These are phyloP conservation scores for Epinotia bilunana DNA, from an alignment of 2,888 invertebrate genomes.

Conservation along the genomic window DNA sequence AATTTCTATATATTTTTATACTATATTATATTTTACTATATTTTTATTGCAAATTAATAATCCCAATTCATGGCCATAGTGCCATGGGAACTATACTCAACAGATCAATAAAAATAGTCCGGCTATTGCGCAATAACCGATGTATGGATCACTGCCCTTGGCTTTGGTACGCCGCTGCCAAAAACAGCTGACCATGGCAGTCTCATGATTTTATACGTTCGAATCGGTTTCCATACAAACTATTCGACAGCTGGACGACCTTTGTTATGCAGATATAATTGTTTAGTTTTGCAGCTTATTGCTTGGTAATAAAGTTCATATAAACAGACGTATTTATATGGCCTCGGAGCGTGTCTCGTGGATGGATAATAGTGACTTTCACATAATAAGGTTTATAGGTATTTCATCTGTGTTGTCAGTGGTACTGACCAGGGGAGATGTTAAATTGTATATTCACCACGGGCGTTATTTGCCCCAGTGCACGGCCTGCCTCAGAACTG, in stretches of 20 bases:
- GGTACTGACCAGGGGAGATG: no score
- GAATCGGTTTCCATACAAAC: slow-evolving; percentile 18
- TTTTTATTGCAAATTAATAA: neutral
- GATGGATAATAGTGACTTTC: no score
- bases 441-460: no score
- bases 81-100: neutral
- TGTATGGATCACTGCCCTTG: slow-evolving; percentile 27
- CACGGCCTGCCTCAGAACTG: no score
- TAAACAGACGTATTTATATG: no score
- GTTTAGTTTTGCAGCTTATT: neutral
- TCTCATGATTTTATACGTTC: slow-evolving; percentile 16
- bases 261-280: neutral
- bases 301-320: neutral
- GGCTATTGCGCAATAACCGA: slow-evolving; percentile 20
- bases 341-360: no score
- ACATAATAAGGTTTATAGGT: no score
- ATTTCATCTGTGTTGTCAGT: no score
- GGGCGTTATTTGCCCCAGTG: no score
- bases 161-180: slow-evolving; percentile 34
- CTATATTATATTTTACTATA: no score
- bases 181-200: slow-evolving; percentile 20
- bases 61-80: neutral
- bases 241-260: neutral
- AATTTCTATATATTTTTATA: no score
- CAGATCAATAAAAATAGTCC: slow-evolving; percentile 23